Conservation (phyloP, 1,140 invertebrate species). For the Delia radicum region DNA sequence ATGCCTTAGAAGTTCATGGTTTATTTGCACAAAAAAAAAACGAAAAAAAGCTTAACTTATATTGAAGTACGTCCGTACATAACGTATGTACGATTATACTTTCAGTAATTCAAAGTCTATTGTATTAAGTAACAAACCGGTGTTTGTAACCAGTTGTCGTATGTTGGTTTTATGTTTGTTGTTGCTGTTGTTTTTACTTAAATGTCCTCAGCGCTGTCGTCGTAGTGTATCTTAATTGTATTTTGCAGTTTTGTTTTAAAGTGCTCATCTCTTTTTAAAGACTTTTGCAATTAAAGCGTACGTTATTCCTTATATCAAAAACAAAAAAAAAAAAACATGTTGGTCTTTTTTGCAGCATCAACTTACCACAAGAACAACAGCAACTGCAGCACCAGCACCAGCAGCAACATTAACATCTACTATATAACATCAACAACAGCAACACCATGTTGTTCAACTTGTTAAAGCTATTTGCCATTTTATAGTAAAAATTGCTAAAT, state of each 20-base stretch:
- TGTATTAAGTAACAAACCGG: constrained; percentile 17
- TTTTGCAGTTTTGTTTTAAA: constrained; percentile 17
- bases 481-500: not conserved
- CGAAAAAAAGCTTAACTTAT: not conserved
- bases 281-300: not conserved
- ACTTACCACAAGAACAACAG: not conserved
- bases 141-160: constrained; percentile 19
- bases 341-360: not conserved
- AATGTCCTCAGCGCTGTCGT: constrained; percentile 7
- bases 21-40: not conserved
- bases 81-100: not conserved
- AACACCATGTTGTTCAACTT: constrained; percentile 1
- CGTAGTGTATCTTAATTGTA: constrained; percentile 19
- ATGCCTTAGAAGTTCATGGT: not conserved
- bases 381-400: not conserved
- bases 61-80: not conserved
- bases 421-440: not conserved
- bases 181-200: not conserved
- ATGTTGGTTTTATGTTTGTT: not conserved
- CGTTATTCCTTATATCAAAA: not conserved
- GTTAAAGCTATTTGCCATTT: constrained; percentile 1
- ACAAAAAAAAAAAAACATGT: not conserved
- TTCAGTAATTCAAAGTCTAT: not conserved
- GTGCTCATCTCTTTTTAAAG: constrained; percentile 12
- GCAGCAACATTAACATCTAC: not conserved